Percentiles rank a stretch among this genome's conserved stretches.
Conservation (phyloP, 2,888 invertebrate genomes). For the Ptilodon capucinus region DNA sequence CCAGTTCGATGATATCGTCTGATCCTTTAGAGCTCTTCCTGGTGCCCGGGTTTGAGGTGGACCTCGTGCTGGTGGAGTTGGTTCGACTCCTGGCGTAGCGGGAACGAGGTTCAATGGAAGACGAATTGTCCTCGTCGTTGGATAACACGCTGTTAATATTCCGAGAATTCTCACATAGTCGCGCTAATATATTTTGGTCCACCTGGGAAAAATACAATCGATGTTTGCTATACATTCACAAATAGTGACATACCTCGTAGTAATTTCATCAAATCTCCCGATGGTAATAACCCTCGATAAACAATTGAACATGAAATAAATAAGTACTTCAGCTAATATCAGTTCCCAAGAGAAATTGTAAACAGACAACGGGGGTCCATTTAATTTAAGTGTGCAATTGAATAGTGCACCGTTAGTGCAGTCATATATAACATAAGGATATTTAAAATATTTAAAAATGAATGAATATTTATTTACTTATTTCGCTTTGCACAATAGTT, state of each 20-base stretch:
- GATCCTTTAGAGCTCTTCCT: constrained; percentile 61
- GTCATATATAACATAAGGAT: too few relatives aligned
- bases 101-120: constrained; percentile 62
- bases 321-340: too few relatives aligned
- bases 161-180: constrained; percentile 66
- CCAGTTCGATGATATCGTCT: constrained; percentile 75
- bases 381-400: too few relatives aligned
- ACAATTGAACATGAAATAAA: too few relatives aligned
- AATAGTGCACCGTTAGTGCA: too few relatives aligned
- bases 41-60: constrained; percentile 54
- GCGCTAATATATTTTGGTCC: constrained; percentile 61
- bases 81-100: constrained; percentile 57
- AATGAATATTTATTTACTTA: too few relatives aligned
- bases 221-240: neutral
- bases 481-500: neutral
- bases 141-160: constrained; percentile 66
- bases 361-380: too few relatives aligned
- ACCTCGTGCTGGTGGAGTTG: constrained; percentile 55
- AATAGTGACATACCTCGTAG: too few relatives aligned
- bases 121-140: constrained; percentile 68
- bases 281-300: too few relatives aligned
- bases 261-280: too few relatives aligned
- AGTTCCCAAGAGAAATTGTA: too few relatives aligned
- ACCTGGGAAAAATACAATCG: constrained; percentile 40
- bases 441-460: too few relatives aligned